Conservation (phyloP, 2,888 invertebrate genomes). For the Branchinecta sandiegonensis region DNA sequence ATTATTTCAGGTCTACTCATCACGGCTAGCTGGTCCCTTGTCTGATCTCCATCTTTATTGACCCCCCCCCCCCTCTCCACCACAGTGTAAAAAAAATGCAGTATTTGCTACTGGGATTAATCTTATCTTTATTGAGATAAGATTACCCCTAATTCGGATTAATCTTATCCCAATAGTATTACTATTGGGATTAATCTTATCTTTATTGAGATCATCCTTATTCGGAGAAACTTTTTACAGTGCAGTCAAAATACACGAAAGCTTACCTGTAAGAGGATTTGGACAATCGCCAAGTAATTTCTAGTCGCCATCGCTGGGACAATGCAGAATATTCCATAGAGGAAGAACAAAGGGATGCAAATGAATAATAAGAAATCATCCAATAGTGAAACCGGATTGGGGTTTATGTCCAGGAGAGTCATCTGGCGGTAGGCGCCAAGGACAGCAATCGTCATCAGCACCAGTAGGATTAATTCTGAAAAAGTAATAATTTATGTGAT, state of each 20-base stretch:
- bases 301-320: conserved; percentile 46
- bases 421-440: conserved; percentile 49
- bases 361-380: conserved; percentile 55
- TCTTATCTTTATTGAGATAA: too few relatives aligned
- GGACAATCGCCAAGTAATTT: conserved; percentile 41
- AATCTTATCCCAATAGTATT: too few relatives aligned
- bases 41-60: too few relatives aligned
- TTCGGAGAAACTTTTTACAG: too few relatives aligned
- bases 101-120: too few relatives aligned
- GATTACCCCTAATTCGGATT: too few relatives aligned
- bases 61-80: too few relatives aligned
- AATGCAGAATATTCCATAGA: conserved; percentile 52
- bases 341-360: conserved; percentile 55
- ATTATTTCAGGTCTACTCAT: too few relatives aligned
- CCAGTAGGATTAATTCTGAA: conserved; percentile 43
- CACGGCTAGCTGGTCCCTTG: too few relatives aligned
- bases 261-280: conserved; percentile 43
- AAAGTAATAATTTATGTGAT: conserved; percentile 25
- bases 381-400: conserved; percentile 46
- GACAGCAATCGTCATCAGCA: conserved; percentile 44
- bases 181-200: too few relatives aligned
- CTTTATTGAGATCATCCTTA: too few relatives aligned
- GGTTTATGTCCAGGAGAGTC: conserved; percentile 48
- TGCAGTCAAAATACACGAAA: background rate
- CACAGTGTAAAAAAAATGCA: too few relatives aligned